A percentile compares a stretch with the other conserved stretches of the same genome.
These are phyloP conservation scores for Cariama cristata DNA, from an alignment of 2,113 vertebrate genomes.

Conservation along the genomic window DNA sequence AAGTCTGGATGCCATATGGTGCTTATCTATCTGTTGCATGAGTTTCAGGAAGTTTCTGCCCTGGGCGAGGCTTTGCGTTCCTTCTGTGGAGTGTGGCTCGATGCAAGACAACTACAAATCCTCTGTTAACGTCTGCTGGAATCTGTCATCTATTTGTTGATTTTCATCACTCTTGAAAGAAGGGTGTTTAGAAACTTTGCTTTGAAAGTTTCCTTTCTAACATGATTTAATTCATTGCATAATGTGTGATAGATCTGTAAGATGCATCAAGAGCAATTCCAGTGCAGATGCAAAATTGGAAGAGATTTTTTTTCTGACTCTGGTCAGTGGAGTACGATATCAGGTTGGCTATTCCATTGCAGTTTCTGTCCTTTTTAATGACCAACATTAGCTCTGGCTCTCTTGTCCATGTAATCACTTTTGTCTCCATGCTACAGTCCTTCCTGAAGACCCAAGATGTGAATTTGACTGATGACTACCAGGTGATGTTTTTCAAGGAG, in stretches of 20 bases:
- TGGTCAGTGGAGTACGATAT: background rate
- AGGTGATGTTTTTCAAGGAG: background rate
- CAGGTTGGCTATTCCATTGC: background rate
- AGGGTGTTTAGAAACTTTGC: background rate
- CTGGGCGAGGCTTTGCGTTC: background rate
- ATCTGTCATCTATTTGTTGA: fast-evolving
- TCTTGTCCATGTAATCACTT: background rate
- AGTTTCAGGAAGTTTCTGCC: background rate
- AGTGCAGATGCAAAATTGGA: background rate
- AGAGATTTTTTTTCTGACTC: background rate
- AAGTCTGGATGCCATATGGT: background rate
- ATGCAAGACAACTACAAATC: fast-evolving
- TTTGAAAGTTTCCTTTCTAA: background rate
- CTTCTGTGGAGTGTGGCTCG: background rate
- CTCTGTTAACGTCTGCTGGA: background rate
- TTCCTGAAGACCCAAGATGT: background rate
- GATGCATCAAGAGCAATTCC: background rate
- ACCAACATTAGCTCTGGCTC: background rate
- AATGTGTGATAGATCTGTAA: fast-evolving
- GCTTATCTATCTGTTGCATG: fast-evolving
- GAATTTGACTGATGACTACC: background rate
- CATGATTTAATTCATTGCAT: background rate
- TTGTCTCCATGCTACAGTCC: background rate
- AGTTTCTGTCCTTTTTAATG: background rate
- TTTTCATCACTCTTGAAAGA: background rate